phyloP scores from a whole-genome alignment of 2,113 vertebrate species.

The Triplophysa tibetana region DNA sequence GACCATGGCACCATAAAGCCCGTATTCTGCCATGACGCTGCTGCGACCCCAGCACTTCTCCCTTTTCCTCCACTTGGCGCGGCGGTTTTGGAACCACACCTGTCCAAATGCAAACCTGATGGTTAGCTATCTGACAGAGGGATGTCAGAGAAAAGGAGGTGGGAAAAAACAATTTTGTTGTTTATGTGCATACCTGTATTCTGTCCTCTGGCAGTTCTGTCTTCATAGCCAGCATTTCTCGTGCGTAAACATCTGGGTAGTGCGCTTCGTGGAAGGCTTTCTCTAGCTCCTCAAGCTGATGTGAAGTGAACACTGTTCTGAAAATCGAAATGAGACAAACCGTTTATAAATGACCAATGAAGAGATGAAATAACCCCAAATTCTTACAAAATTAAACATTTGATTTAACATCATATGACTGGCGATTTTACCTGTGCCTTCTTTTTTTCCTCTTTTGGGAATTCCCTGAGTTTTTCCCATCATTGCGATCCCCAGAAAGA shows the following conservation, averaged over 20 bases:
- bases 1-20: slow-evolving; percentile 95
- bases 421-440: slow-evolving; percentile 82
- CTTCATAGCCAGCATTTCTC: slow-evolving; percentile 95
- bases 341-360: not conserved
- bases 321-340: not conserved
- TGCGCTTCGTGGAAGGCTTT: slow-evolving; percentile 95
- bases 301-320: slow-evolving; percentile 94
- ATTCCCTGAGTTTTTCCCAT: slow-evolving; percentile 72
- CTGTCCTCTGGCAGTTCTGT: slow-evolving; percentile 93
- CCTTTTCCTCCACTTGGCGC: slow-evolving; percentile 93
- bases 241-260: slow-evolving; percentile 92
- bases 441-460: slow-evolving; percentile 89
- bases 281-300: slow-evolving; percentile 94
- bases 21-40: slow-evolving; percentile 95
- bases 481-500: slow-evolving; percentile 77
- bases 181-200: slow-evolving; percentile 83
- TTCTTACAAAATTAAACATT: not conserved
- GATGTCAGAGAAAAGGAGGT: not conserved
- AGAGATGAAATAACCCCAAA: not conserved
- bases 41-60: slow-evolving; percentile 97
- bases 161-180: not conserved
- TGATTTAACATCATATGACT: not conserved
- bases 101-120: slow-evolving; percentile 53
- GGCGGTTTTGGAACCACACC: slow-evolving; percentile 98
- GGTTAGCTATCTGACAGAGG: not conserved